phyloP scores from a whole-genome alignment of 2,797 vertebrate genomes.

The Parotocinclus haroldoi region DNA sequence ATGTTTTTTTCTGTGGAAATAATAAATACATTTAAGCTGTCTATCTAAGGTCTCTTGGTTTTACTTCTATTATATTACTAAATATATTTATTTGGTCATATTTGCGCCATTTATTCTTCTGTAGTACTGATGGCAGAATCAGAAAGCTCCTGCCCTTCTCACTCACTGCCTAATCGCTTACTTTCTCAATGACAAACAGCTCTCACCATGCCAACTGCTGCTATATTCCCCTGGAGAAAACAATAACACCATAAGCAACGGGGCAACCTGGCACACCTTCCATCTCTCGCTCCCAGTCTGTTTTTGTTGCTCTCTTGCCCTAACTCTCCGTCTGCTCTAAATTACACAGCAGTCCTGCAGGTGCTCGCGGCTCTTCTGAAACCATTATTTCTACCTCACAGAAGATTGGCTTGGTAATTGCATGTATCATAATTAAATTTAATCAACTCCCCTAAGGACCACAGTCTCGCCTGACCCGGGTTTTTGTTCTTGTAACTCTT shows the following conservation, averaged over 20 bases:
- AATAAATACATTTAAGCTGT: no score
- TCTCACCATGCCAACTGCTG: slow-evolving; percentile 43
- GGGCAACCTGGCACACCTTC: slow-evolving; percentile 9
- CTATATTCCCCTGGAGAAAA: slow-evolving; percentile 51
- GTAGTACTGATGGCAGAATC: slow-evolving; percentile 25
- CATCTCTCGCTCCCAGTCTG: neutral
- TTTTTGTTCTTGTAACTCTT: slow-evolving; percentile 54
- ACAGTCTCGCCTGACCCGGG: slow-evolving; percentile 72
- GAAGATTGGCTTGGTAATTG: slow-evolving; percentile 81
- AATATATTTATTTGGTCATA: no score
- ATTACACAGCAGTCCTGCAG: slow-evolving; percentile 65
- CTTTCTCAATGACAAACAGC: slow-evolving; percentile 51
- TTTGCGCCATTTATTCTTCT: slow-evolving; percentile 20
- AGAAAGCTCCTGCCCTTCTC: slow-evolving; percentile 43
- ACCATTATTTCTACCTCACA: slow-evolving; percentile 71
- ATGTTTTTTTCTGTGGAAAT: no score
- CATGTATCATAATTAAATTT: slow-evolving; percentile 79
- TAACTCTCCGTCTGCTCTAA: slow-evolving; percentile 60
- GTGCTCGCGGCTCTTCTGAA: slow-evolving; percentile 63
- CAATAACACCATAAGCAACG: slow-evolving; percentile 37
- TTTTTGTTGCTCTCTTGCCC: slow-evolving; percentile 54
- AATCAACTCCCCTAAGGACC: slow-evolving; percentile 70
- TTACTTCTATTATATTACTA: no score
- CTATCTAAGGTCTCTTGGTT: no score
- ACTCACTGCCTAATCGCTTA: slow-evolving; percentile 40